Conservation (phyloP, 1,140 invertebrate species). For the Cherax destructor region DNA sequence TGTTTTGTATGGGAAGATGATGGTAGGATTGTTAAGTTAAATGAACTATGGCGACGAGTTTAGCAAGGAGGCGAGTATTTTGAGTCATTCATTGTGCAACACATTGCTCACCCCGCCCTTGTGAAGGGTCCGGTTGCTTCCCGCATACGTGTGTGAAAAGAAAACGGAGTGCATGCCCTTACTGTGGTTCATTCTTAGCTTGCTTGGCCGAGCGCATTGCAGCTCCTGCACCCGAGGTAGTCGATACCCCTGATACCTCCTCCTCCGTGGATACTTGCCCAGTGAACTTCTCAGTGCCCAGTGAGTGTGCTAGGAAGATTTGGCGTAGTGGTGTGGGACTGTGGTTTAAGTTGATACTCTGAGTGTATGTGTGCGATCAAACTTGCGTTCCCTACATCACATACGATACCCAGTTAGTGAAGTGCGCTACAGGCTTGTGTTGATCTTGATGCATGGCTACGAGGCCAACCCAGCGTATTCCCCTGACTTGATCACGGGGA, state of each 20-base stretch:
- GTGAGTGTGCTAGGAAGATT: background rate
- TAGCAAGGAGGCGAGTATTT: background rate
- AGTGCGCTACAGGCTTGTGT: background rate
- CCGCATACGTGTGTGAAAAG: conserved; percentile 33
- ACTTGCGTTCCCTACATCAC: background rate
- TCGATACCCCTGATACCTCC: background rate
- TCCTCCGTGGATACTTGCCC: background rate
- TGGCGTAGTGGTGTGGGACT: background rate
- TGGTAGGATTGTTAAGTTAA: background rate
- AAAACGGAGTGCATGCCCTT: conserved; percentile 55
- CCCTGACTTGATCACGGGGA: conserved; percentile 27
- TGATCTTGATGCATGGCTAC: conserved; percentile 33
- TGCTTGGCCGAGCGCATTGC: background rate
- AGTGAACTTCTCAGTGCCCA: background rate
- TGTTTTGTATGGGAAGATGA: background rate
- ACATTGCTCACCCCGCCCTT: background rate
- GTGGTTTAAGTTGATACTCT: background rate
- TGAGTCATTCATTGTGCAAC: conserved; percentile 16
- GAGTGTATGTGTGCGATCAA: background rate
- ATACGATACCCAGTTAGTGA: background rate
- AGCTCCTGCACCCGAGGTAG: background rate
- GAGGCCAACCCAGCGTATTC: conserved; percentile 17
- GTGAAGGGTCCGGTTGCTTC: background rate
- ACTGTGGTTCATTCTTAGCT: conserved; percentile 27
- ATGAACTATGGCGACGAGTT: background rate